phyloP scores from a whole-genome alignment of 2,888 invertebrate species.

The Ryuthela nishihirai region DNA sequence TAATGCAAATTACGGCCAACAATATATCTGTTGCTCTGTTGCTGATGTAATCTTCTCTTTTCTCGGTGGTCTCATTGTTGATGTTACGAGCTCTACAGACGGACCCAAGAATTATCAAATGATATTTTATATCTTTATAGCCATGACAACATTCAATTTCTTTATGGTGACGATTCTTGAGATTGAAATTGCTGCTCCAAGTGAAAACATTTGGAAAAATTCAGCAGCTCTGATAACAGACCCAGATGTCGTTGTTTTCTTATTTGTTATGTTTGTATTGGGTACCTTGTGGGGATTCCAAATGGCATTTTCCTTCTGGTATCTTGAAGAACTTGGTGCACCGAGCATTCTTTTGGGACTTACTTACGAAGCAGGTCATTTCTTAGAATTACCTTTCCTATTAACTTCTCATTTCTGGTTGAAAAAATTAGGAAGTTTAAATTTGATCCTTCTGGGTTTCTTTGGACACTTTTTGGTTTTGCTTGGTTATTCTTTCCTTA shows the following conservation, averaged over 20 bases:
- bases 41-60: constrained; percentile 50
- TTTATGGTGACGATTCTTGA: constrained; percentile 68
- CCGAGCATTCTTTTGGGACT: constrained; percentile 76
- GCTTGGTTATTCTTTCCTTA: constrained; percentile 74
- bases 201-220: constrained; percentile 71
- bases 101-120: constrained; percentile 69
- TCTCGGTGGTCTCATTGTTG: constrained; percentile 39
- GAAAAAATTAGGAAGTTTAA: constrained; percentile 72
- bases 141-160: constrained; percentile 67
- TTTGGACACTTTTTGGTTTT: constrained; percentile 76
- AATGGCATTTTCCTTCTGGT: constrained; percentile 81
- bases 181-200: constrained; percentile 67
- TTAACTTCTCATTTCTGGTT: constrained; percentile 80
- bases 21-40: constrained; percentile 51
- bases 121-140: constrained; percentile 77
- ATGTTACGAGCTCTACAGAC: constrained; percentile 46
- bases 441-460: constrained; percentile 77
- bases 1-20: constrained; percentile 51
- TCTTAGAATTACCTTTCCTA: constrained; percentile 77
- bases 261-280: constrained; percentile 72
- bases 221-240: constrained; percentile 69
- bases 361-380: constrained; percentile 76
- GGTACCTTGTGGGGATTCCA: constrained; percentile 87
- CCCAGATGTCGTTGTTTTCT: constrained; percentile 73
- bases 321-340: constrained; percentile 70